phyloP scores from a whole-genome alignment of 1,140 invertebrate genomes.

The Trinorchestia longiramus region DNA sequence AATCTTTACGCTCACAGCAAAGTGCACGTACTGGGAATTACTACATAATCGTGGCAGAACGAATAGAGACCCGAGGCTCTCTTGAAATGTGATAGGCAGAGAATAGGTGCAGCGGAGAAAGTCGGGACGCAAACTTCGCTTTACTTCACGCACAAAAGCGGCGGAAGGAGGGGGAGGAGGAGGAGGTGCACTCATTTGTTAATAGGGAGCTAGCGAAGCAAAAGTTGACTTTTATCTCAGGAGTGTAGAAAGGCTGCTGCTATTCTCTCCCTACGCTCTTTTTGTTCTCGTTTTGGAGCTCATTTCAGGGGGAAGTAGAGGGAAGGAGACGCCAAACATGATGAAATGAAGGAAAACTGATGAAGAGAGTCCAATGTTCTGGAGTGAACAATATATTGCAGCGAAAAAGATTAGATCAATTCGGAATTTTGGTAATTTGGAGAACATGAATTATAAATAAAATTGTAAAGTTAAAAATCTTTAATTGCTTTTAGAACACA shows the following conservation, averaged over 20 bases:
- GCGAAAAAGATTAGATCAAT: not conserved
- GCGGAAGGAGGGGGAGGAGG: not conserved
- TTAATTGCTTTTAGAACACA: too few relatives aligned
- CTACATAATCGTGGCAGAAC: slow-evolving; percentile 7
- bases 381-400: not conserved
- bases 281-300: not conserved
- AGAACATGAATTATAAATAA: not conserved
- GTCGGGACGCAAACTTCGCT: slow-evolving; percentile 11
- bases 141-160: slow-evolving; percentile 14
- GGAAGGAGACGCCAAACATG: not conserved
- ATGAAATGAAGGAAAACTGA: not conserved
- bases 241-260: slow-evolving; percentile 9
- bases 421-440: not conserved
- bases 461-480: too few relatives aligned
- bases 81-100: slow-evolving; percentile 34
- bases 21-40: slow-evolving; percentile 16
- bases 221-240: slow-evolving; percentile 25
- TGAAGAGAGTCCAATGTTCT: not conserved
- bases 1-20: not conserved
- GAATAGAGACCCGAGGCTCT: slow-evolving; percentile 25
- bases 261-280: not conserved
- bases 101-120: slow-evolving; percentile 14
- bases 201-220: slow-evolving; percentile 44
- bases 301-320: not conserved
- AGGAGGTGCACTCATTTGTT: slow-evolving; percentile 20